Base-by-base conservation (phyloP, 1,140 invertebrate species). In the Papilio xuthus region DNA sequence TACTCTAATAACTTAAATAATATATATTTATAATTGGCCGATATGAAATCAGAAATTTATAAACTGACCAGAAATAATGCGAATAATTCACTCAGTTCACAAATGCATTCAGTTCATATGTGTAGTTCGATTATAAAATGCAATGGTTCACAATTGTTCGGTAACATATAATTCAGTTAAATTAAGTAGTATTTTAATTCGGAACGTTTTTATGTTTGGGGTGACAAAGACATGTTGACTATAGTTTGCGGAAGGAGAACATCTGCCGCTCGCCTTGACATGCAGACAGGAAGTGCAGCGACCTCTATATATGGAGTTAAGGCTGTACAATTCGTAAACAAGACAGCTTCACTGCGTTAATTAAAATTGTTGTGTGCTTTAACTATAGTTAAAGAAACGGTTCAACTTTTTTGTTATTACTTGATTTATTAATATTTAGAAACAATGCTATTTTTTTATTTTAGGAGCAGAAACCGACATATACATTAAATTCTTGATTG, bases 241-340 rank as follows among this genome's bases (percentile, higher is more conserved):
- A 26, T 0, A 67, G 60, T 67, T 32, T 67, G 26, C 60, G 60
- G 60, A 67, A 67, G 60, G 6, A 67, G 60, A 67, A 67, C 60
- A 67, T 67, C 60, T 67, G 60, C 56, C 23, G 56, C 13, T 28
- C 26, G 60, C 60, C 60, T 67, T 67, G 60, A 67, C 60, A 67
- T 26, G 26, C 26, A 67, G 26, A 67, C 26, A 28, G 60, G 60
- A 67, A 67, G 60, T 67, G 60, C 60, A 67, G 18, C 13, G 26
- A 28, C 12, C 26, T 67, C 60, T 67, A 28, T 67, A 67, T 67
- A 67, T 32, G 60, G 26, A 28, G 60, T 32, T 67, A 28, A 18
- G 23, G 60, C 3, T 28, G 60, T 32, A 67, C 60, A 67, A 67
- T 67, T 67, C 32, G 60, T 67, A 67, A 67, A 67, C 26, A 67